A percentile compares a stretch with the other conserved stretches of the same genome.
phyloP scores from a whole-genome alignment of 2,888 invertebrate species.

The Erpobdella octoculata region DNA sequence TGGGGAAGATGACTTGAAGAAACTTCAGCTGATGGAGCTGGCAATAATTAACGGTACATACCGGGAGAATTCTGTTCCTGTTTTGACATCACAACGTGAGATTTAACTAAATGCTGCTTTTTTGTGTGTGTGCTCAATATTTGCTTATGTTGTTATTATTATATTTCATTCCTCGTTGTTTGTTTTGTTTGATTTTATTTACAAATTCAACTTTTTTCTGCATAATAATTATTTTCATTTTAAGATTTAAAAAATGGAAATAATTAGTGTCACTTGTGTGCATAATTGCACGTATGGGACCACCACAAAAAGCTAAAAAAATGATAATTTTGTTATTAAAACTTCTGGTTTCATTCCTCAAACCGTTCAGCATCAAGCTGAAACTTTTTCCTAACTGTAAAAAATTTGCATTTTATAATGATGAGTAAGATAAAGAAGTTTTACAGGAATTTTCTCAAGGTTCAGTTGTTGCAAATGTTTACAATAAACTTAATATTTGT shows the following conservation, averaged over 20 bases:
- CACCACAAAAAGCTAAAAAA: too few relatives aligned
- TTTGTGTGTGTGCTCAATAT: background rate
- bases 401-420: too few relatives aligned
- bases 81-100: conserved; percentile 22
- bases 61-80: conserved; percentile 45
- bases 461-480: background rate
- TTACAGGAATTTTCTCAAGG: too few relatives aligned
- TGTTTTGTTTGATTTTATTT: background rate
- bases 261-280: background rate
- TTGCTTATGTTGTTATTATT: conserved; percentile 12
- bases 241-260: background rate
- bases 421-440: too few relatives aligned
- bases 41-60: conserved; percentile 99
- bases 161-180: too few relatives aligned
- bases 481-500: background rate
- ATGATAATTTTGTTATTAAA: too few relatives aligned
- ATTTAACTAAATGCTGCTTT: background rate
- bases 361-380: too few relatives aligned
- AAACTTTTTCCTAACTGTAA: too few relatives aligned
- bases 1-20: conserved; percentile 98
- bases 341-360: too few relatives aligned
- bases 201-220: background rate
- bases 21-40: conserved; percentile 97
- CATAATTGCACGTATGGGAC: too few relatives aligned
- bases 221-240: background rate